These are phyloP conservation scores for Hartigia nigra DNA, from an alignment of 2,888 invertebrate genomes.

Conservation along the genomic window DNA sequence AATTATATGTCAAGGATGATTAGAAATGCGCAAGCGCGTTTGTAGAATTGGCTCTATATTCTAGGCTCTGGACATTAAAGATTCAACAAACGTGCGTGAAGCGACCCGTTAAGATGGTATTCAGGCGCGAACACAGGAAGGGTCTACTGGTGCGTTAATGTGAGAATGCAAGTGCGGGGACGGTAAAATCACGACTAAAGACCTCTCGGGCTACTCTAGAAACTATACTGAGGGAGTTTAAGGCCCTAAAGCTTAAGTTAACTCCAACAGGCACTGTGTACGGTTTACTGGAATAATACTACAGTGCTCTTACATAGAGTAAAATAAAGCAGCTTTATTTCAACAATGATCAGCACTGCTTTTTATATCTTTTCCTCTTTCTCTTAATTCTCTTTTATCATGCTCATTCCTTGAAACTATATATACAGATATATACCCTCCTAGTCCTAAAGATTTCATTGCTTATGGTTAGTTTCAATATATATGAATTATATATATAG, in stretches of 20 bases:
- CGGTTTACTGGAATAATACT: background rate
- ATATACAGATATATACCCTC: no score
- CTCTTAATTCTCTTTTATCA: background rate
- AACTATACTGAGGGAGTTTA: background rate
- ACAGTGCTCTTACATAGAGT: background rate
- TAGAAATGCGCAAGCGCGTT: background rate
- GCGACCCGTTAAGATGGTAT: slow-evolving; percentile 14
- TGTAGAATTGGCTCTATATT: background rate
- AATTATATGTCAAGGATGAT: background rate
- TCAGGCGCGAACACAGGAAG: background rate
- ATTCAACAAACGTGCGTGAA: slow-evolving; percentile 27
- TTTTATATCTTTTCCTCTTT: background rate
- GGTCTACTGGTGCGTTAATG: background rate
- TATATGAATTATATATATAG: no score
- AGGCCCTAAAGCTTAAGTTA: background rate
- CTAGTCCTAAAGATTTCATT: no score
- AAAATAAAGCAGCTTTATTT: background rate
- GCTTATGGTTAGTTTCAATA: no score
- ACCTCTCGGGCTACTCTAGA: background rate
- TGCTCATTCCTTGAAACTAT: background rate
- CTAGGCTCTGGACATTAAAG: slow-evolving; percentile 32
- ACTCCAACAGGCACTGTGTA: background rate
- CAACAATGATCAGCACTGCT: background rate
- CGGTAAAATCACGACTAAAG: slow-evolving; percentile 7
- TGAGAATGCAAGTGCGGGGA: background rate